phyloP scores from a whole-genome alignment of 2,888 invertebrate species.

The Eupithecia inturbata region DNA sequence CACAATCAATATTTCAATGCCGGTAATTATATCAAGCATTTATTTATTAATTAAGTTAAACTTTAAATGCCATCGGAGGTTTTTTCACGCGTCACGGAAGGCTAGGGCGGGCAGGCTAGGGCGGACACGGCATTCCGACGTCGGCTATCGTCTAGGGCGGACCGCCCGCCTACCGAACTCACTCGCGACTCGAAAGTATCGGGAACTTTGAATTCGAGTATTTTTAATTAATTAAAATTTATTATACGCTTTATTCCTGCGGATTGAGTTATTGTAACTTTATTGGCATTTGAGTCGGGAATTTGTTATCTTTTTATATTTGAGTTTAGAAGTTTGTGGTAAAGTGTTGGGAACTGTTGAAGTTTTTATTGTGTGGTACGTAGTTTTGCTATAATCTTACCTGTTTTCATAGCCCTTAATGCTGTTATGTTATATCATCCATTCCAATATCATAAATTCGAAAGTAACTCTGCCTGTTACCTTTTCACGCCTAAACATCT shows the following conservation, averaged over 20 bases:
- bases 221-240: constrained; percentile 3
- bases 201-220: constrained; percentile 24
- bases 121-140: constrained; percentile 50
- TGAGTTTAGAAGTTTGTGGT: background rate
- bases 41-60: constrained; percentile 2
- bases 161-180: constrained; percentile 44
- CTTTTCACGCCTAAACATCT: no score
- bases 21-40: background rate
- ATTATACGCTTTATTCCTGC: background rate
- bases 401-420: background rate
- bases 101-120: constrained; percentile 53
- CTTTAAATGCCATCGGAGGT: constrained; percentile 35
- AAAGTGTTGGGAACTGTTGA: background rate
- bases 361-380: background rate
- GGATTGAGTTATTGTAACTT: background rate
- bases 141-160: constrained; percentile 56
- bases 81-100: constrained; percentile 34
- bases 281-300: background rate
- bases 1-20: background rate
- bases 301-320: constrained; percentile 3
- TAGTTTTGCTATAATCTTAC: background rate
- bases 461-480: no score
- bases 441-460: no score
- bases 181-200: constrained; percentile 45
- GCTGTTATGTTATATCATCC: no score